Evolutionary conservation across 1,140 invertebrate species (phyloP).

Genomic region (Archivesica marissinica): DNA sequence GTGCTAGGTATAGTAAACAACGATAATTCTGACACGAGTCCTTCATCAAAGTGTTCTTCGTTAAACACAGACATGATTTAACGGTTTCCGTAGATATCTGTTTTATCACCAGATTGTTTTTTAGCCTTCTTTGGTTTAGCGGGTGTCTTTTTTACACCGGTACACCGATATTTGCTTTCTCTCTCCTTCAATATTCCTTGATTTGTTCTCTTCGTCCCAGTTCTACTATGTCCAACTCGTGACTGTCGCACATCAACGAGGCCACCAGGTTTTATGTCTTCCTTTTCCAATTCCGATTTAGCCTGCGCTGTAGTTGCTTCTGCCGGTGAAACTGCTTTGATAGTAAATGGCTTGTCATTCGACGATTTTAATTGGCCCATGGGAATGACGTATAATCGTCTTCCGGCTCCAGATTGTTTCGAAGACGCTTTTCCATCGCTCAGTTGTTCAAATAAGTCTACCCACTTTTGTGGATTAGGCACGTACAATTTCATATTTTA

Average conservation of each 20-base stretch:
- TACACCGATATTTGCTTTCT: background rate
- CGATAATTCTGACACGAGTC: conserved; percentile 27
- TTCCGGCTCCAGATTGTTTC: background rate
- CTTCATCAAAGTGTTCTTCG: conserved; percentile 15
- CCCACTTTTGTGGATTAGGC: background rate
- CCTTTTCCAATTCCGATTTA: conserved; percentile 34
- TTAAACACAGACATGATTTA: conserved; percentile 31
- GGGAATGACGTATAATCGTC: background rate
- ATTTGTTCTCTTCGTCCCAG: background rate
- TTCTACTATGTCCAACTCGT: background rate
- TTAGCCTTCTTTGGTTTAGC: background rate
- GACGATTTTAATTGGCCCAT: background rate
- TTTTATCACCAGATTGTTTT: background rate
- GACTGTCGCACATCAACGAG: background rate
- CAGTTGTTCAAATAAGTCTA: conserved; percentile 29
- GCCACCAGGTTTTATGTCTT: conserved; percentile 38
- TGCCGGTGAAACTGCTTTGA: conserved; percentile 47
- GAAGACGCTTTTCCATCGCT: background rate
- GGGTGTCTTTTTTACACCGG: too few relatives aligned
- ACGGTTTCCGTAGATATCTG: conserved; percentile 52
- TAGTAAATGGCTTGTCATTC: background rate
- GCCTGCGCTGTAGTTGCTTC: conserved; percentile 55
- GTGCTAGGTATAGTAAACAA: conserved; percentile 56
- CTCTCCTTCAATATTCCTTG: background rate
- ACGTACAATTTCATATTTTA: conserved; percentile 5